phyloP scores from a whole-genome alignment of 2,888 invertebrate species.

The Ceramica pisi region DNA sequence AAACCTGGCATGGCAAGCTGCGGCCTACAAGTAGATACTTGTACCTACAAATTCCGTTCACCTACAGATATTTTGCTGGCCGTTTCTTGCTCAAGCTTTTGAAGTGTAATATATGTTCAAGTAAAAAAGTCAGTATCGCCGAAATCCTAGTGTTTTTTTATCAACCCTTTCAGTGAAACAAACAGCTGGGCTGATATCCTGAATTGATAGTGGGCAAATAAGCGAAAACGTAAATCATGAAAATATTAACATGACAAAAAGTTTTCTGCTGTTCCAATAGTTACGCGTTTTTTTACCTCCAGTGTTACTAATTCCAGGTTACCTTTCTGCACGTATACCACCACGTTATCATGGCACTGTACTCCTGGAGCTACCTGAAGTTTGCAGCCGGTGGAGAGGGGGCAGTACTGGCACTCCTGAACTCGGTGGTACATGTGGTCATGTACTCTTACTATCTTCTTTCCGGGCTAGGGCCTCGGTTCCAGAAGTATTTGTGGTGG shows the following conservation, averaged over 20 bases:
- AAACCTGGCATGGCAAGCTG: too few relatives aligned
- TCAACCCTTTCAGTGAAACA: too few relatives aligned
- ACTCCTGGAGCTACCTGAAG: constrained; percentile 95
- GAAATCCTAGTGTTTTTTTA: too few relatives aligned
- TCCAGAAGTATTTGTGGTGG: constrained; percentile 96
- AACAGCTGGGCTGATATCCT: too few relatives aligned
- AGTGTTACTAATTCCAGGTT: constrained; percentile 91
- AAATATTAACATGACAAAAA: not conserved
- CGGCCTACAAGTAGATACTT: too few relatives aligned
- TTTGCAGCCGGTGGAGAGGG: constrained; percentile 95
- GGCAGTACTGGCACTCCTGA: constrained; percentile 93
- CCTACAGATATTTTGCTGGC: too few relatives aligned
- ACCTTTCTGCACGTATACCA: constrained; percentile 98
- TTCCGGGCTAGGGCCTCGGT: constrained; percentile 94
- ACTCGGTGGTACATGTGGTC: constrained; percentile 94
- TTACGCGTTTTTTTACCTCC: not conserved
- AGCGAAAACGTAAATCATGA: too few relatives aligned
- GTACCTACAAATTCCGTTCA: too few relatives aligned
- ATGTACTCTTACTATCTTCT: constrained; percentile 96
- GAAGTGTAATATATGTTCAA: too few relatives aligned
- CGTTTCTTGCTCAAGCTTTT: too few relatives aligned
- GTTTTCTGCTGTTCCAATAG: not conserved
- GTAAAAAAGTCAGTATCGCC: too few relatives aligned
- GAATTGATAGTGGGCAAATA: too few relatives aligned
- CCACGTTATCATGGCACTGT: constrained; percentile 94